These are phyloP conservation scores for Eupithecia tripunctaria DNA, from an alignment of 2,888 invertebrate genomes.

Conservation along the genomic window DNA sequence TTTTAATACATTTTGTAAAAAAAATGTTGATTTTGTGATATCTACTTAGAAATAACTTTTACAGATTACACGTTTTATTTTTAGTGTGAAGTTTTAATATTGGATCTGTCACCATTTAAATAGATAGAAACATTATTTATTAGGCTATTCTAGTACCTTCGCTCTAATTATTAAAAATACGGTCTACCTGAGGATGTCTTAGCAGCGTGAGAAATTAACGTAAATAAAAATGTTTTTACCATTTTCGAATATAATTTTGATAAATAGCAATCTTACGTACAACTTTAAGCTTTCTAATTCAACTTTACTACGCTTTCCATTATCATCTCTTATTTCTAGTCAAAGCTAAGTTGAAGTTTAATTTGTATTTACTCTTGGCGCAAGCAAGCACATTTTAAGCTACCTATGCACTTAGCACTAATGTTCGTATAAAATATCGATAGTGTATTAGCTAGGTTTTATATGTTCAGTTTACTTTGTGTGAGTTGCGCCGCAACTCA, in stretches of 20 bases:
- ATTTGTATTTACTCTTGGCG: constrained; percentile 11
- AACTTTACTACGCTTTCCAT: constrained; percentile 3
- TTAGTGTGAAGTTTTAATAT: neutral
- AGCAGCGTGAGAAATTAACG: neutral
- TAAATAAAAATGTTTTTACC: neutral
- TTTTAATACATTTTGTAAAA: constrained; percentile 65
- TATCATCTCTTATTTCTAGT: constrained; percentile 16
- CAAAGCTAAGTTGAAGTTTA: constrained; percentile 11
- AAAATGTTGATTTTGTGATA: constrained; percentile 43
- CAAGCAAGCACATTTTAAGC: constrained; percentile 17
- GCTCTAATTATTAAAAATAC: neutral
- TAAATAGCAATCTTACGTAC: constrained; percentile 2
- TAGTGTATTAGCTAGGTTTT: neutral
- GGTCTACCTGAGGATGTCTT: neutral
- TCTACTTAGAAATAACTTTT: neutral
- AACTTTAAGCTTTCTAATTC: neutral
- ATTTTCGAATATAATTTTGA: neutral
- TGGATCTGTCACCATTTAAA: neutral
- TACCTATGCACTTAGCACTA: constrained; percentile 22
- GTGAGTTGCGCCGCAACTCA: no score
- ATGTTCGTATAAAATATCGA: constrained; percentile 1
- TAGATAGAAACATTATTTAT: no score
- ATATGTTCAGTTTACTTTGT: neutral
- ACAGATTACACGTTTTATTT: neutral
- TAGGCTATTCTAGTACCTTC: no score